These are phyloP conservation scores for Brachionus sp. DNA, from an alignment of 1,140 invertebrate genomes.

Conservation along the genomic window DNA sequence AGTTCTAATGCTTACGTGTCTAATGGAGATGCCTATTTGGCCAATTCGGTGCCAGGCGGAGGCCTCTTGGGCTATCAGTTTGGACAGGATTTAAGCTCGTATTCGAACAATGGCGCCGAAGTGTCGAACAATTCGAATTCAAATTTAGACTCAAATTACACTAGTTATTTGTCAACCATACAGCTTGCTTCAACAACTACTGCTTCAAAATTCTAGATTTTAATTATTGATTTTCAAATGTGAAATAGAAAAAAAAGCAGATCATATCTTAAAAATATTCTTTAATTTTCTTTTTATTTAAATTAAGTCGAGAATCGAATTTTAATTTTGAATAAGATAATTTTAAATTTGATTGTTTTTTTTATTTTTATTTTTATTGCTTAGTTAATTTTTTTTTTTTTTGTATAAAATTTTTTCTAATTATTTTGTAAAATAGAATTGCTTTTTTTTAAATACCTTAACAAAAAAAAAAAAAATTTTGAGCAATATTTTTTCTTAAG, in stretches of 20 bases:
- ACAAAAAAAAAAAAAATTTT: background rate
- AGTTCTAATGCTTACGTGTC: background rate
- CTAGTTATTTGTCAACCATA: background rate
- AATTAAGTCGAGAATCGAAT: background rate
- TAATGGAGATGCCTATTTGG: background rate
- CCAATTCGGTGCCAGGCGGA: background rate
- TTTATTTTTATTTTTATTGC: background rate
- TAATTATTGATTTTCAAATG: background rate
- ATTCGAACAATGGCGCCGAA: background rate
- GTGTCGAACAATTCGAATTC: background rate
- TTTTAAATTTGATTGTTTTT: background rate
- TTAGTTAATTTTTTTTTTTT: background rate
- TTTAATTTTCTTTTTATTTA: too few relatives aligned
- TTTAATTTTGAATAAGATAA: background rate
- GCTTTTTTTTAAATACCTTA: background rate
- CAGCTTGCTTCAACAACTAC: background rate
- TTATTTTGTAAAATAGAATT: background rate
- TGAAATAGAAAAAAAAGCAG: background rate
- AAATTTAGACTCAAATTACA: background rate
- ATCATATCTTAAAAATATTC: background rate
- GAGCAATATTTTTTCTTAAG: background rate
- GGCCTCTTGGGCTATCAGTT: background rate
- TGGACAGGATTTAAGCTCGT: background rate
- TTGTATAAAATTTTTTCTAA: background rate
- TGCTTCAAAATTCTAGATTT: conserved; percentile 5